These are phyloP conservation scores for Ichneumoninae sp. DNA, from an alignment of 2,888 invertebrate species.

Conservation along the genomic window DNA sequence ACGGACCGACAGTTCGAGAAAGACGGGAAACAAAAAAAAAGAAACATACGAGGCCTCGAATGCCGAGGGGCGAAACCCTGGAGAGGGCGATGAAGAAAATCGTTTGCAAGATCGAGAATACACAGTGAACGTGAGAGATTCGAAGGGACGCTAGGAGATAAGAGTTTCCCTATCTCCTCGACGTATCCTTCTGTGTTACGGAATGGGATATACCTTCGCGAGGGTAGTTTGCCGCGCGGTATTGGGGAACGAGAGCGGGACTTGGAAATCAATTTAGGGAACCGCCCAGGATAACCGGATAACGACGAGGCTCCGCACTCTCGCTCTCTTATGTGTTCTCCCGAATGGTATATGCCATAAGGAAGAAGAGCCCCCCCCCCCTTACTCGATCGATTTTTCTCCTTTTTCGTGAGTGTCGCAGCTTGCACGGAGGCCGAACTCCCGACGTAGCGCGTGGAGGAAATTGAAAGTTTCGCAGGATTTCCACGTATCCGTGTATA, in stretches of 20 bases:
- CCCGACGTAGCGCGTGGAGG: constrained; percentile 53
- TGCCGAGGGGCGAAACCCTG: constrained; percentile 47
- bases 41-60: not conserved
- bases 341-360: constrained; percentile 43
- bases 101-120: constrained; percentile 60
- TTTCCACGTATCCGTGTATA: constrained; percentile 27
- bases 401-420: constrained; percentile 56
- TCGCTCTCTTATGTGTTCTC: constrained; percentile 53
- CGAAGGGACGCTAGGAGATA: constrained; percentile 78
- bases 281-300: constrained; percentile 78
- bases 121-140: constrained; percentile 61
- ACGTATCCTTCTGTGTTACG: constrained; percentile 25
- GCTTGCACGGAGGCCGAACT: constrained; percentile 55
- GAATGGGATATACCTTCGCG: constrained; percentile 57
- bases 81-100: constrained; percentile 71
- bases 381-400: constrained; percentile 66
- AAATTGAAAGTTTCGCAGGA: constrained; percentile 72
- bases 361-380: constrained; percentile 9
- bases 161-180: constrained; percentile 71
- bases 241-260: constrained; percentile 70
- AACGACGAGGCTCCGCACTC: constrained; percentile 70
- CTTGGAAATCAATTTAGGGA: constrained; percentile 82
- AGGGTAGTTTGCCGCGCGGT: constrained; percentile 53
- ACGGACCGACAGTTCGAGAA: not conserved
- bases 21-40: constrained; percentile 1